These are phyloP conservation scores for Cyanoliseus patagonus DNA, from an alignment of 2,113 vertebrate species.

Conservation along the genomic window DNA sequence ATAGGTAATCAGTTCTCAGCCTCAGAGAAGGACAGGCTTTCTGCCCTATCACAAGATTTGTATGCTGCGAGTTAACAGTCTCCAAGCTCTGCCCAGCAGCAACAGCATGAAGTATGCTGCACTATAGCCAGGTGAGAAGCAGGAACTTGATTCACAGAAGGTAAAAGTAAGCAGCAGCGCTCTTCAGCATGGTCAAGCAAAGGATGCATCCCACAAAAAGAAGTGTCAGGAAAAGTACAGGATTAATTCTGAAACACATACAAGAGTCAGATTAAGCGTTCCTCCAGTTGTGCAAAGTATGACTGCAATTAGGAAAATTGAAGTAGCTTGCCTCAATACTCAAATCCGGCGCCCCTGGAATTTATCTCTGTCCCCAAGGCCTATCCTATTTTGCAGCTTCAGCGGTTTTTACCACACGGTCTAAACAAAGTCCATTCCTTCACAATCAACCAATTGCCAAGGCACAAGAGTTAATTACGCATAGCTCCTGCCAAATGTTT, in stretches of 20 bases:
- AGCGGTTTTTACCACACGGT: rapidly evolving
- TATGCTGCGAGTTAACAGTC: neutral
- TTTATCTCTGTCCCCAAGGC: neutral
- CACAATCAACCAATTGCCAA: neutral
- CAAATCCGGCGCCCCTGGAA: neutral
- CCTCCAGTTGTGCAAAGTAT: neutral
- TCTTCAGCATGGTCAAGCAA: neutral
- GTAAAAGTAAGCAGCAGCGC: neutral
- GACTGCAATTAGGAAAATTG: slow-evolving; percentile 22
- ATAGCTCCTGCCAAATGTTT: neutral
- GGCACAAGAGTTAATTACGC: neutral
- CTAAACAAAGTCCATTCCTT: neutral
- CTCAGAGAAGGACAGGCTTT: neutral
- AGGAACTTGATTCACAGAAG: neutral
- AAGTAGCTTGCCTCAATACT: slow-evolving; percentile 8
- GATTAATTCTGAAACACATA: neutral
- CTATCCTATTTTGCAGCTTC: neutral
- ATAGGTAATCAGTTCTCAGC: slow-evolving; percentile 18
- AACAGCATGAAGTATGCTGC: neutral
- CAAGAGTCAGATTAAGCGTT: neutral
- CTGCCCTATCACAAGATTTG: neutral
- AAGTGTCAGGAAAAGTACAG: neutral
- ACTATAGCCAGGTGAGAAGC: neutral
- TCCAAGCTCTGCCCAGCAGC: neutral
- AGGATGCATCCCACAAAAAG: neutral